These are phyloP conservation scores for Syrista parreyssii DNA, from an alignment of 2,888 invertebrate species.

Conservation along the genomic window DNA sequence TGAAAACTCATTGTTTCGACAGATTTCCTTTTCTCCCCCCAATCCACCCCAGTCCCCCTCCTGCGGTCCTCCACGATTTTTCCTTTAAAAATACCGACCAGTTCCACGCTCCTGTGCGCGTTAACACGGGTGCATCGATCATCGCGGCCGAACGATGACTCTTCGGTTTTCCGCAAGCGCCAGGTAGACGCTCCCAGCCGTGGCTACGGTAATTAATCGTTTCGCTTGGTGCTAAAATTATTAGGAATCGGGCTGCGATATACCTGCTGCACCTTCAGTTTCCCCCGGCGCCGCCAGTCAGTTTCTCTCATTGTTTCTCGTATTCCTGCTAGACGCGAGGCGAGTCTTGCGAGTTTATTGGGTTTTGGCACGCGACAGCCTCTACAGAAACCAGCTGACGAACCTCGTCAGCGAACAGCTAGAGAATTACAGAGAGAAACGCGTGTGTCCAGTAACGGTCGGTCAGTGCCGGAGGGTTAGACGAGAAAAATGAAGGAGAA, in stretches of 20 bases:
- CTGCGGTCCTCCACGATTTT: not conserved
- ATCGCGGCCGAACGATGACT: slow-evolving; percentile 2
- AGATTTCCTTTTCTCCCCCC: not conserved
- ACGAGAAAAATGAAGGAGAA: not conserved
- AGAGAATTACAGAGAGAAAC: not conserved
- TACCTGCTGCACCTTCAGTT: not conserved
- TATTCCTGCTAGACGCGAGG: not conserved
- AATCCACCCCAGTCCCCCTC: no score
- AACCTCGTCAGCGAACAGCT: not conserved
- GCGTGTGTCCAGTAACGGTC: not conserved
- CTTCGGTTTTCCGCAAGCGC: not conserved
- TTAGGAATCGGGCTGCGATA: slow-evolving; percentile 1
- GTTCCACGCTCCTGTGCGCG: not conserved
- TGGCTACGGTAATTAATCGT: not conserved
- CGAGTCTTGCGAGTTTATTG: not conserved
- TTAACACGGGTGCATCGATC: not conserved
- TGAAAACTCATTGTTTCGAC: not conserved
- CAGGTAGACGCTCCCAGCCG: not conserved
- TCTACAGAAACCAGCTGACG: not conserved
- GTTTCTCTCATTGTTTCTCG: not conserved
- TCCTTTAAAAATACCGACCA: not conserved
- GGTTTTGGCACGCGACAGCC: not conserved
- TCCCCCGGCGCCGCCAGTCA: not conserved
- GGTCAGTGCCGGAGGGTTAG: not conserved
- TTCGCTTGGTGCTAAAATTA: slow-evolving; percentile 2